Percentiles rank a stretch among this genome's conserved stretches.
These are phyloP conservation scores for Pantherophis guttatus DNA, from an alignment of 2,113 vertebrate genomes.

Conservation along the genomic window DNA sequence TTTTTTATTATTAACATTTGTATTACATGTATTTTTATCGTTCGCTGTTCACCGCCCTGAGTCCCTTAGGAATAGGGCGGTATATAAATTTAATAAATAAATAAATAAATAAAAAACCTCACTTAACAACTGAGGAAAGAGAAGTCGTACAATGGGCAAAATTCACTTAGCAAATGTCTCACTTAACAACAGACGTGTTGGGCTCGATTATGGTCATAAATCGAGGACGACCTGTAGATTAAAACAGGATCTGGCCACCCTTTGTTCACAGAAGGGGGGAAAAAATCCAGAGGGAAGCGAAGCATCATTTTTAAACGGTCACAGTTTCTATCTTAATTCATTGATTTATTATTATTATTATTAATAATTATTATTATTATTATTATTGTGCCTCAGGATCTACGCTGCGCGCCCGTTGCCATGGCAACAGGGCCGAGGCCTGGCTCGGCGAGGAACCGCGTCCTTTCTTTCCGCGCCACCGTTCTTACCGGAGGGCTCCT, in stretches of 20 bases:
- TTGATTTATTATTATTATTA: not conserved
- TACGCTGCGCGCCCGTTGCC: not conserved
- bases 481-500: not conserved
- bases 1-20: too few species aligned
- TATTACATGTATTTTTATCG: too few species aligned
- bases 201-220: too few species aligned
- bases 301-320: not conserved
- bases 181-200: too few species aligned
- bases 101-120: too few species aligned
- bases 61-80: too few species aligned
- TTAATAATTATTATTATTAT: not conserved
- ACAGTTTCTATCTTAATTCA: not conserved
- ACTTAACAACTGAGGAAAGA: too few species aligned
- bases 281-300: not conserved
- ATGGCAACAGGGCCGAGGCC: not conserved
- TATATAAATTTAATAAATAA: too few species aligned
- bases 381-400: not conserved
- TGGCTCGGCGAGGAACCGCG: accelerated
- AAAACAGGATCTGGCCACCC: not conserved
- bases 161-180: too few species aligned
- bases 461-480: not conserved
- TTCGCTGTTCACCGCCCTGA: too few species aligned
- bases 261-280: not conserved
- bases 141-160: too few species aligned
- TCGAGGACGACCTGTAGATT: not conserved